Conservation (phyloP, 2,888 invertebrate genomes). For the Eutolmus rufibarbis region DNA sequence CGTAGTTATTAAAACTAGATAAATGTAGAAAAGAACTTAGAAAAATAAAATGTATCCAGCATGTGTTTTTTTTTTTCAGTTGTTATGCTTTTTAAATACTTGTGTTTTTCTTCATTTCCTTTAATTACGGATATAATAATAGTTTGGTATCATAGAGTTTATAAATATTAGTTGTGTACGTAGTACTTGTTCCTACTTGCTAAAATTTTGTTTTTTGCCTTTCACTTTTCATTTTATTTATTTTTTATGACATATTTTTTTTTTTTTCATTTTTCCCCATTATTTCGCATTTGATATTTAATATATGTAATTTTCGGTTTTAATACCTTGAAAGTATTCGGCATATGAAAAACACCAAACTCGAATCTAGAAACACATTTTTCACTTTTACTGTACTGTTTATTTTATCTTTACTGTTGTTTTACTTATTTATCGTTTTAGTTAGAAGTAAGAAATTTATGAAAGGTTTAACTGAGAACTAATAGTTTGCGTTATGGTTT, state of each 20-base stretch:
- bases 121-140: conserved; percentile 48
- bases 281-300: conserved; percentile 34
- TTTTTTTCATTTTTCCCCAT: conserved; percentile 2
- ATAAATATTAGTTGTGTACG: conserved; percentile 52
- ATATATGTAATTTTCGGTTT: conserved; percentile 26
- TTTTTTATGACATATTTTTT: conserved; percentile 15
- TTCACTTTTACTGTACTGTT: background rate
- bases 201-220: conserved; percentile 45
- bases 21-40: conserved; percentile 29
- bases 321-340: background rate
- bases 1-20: conserved; percentile 12
- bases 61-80: conserved; percentile 47
- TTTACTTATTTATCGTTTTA: background rate
- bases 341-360: conserved; percentile 39
- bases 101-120: conserved; percentile 29
- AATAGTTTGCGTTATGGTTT: background rate
- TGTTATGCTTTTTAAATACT: conserved; percentile 34
- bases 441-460: background rate
- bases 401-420: background rate
- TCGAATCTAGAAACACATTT: conserved; percentile 12
- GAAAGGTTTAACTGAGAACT: background rate
- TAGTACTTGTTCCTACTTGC: conserved; percentile 51
- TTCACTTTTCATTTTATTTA: conserved; percentile 48
- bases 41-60: conserved; percentile 37
- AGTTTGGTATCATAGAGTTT: conserved; percentile 50